phyloP scores from a whole-genome alignment of 2,113 vertebrate species.

The Hassar affinis region DNA sequence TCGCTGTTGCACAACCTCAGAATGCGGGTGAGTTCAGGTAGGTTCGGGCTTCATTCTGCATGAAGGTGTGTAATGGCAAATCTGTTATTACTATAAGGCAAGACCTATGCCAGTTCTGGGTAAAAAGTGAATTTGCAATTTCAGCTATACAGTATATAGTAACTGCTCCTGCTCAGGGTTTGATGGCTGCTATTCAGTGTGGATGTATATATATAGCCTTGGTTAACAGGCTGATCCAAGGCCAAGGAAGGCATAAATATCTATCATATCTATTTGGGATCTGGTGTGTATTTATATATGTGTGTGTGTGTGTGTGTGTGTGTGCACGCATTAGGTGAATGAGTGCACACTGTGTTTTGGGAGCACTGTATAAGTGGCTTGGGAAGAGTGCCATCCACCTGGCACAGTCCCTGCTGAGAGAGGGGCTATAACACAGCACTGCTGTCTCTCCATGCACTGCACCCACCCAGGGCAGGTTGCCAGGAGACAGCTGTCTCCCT shows the following conservation, averaged over 20 bases:
- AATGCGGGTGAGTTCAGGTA: neutral
- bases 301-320: neutral
- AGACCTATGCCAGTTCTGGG: neutral
- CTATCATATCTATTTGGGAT: conserved; percentile 3
- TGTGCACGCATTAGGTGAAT: conserved; percentile 21
- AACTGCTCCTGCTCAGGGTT: neutral
- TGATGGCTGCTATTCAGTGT: neutral
- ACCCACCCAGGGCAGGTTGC: conserved; percentile 59
- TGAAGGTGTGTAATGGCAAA: neutral
- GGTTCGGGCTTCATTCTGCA: neutral
- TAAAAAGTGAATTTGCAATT: neutral
- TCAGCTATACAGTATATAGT: neutral
- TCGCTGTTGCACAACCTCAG: neutral
- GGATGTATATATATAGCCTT: neutral
- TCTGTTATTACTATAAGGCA: neutral
- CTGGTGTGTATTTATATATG: neutral
- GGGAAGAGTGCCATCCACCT: conserved; percentile 68
- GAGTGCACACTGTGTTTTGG: conserved; percentile 41
- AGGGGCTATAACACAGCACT: conserved; percentile 60
- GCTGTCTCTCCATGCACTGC: conserved; percentile 56
- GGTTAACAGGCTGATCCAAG: neutral
- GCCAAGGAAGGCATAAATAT: neutral
- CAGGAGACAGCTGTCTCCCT: conserved; percentile 61
- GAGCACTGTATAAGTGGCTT: conserved; percentile 59
- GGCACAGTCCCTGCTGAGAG: conserved; percentile 55